phyloP scores from a whole-genome alignment of 2,888 invertebrate genomes.

The Eustalomyia histrio region DNA sequence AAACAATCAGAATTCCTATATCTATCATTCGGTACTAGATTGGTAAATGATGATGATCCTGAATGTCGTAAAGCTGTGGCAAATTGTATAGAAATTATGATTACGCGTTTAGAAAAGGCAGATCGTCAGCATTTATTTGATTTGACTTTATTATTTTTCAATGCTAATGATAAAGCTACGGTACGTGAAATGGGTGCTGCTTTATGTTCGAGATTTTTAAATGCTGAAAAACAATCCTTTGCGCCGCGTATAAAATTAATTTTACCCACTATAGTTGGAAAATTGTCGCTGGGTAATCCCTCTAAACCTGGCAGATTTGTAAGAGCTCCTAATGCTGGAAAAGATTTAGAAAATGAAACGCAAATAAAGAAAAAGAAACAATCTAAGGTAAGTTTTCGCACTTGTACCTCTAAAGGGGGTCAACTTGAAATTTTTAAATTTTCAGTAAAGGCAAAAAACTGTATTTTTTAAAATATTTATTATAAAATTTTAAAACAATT shows the following conservation, averaged over 20 bases:
- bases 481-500: no score
- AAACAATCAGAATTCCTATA: constrained; percentile 83
- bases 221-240: constrained; percentile 87
- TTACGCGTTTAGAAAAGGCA: constrained; percentile 82
- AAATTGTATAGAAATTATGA: constrained; percentile 85
- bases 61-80: constrained; percentile 88
- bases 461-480: no score
- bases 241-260: constrained; percentile 83
- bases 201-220: constrained; percentile 88
- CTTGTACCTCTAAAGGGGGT: no score
- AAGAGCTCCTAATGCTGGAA: constrained; percentile 79
- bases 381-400: constrained; percentile 64
- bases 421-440: no score
- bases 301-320: constrained; percentile 83
- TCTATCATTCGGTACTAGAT: constrained; percentile 86
- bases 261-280: constrained; percentile 81
- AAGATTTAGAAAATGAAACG: constrained; percentile 56
- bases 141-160: constrained; percentile 84
- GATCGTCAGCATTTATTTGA: constrained; percentile 86
- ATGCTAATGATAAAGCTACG: constrained; percentile 84
- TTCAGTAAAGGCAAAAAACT: no score
- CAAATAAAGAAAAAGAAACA: constrained; percentile 45
- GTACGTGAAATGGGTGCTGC: constrained; percentile 89
- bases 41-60: constrained; percentile 90
- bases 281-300: constrained; percentile 80